phyloP scores from a whole-genome alignment of 2,113 vertebrate genomes.

The Apodemus sylvaticus region DNA sequence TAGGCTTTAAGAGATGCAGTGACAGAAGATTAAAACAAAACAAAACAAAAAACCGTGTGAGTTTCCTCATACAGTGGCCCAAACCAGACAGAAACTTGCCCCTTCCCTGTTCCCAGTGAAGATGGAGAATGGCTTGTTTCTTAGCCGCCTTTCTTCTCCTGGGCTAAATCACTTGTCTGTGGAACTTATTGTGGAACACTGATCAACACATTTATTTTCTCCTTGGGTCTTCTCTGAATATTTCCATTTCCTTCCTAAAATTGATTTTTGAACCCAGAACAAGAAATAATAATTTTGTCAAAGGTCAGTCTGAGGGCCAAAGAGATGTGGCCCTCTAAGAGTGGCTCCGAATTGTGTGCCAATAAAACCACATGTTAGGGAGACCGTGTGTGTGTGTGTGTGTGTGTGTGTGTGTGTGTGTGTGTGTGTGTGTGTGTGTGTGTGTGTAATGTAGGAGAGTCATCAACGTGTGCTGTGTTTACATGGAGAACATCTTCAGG shows the following conservation, averaged over 20 bases:
- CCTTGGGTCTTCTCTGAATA: not conserved
- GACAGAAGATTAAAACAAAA: not conserved
- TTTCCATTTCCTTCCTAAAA: not conserved
- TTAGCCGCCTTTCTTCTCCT: not conserved
- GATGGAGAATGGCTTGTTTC: not conserved
- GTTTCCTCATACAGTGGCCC: rapidly evolving
- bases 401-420: not conserved
- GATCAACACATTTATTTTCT: not conserved
- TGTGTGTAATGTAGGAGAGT: not conserved
- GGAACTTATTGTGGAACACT: not conserved
- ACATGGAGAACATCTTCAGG: not conserved
- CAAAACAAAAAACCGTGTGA: no score
- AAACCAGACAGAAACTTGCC: not conserved
- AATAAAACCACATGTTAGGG: no score
- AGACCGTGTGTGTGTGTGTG: no score
- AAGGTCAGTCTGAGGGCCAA: not conserved
- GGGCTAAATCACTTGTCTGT: not conserved
- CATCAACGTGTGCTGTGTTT: not conserved
- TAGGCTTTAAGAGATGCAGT: not conserved
- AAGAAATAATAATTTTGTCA: not conserved
- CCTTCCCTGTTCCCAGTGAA: not conserved
- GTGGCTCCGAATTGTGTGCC: rapidly evolving
- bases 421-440: no score
- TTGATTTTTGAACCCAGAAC: constrained; percentile 6
- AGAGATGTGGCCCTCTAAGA: not conserved